phyloP scores from a whole-genome alignment of 1,140 invertebrate species.

The Papilio glaucus region DNA sequence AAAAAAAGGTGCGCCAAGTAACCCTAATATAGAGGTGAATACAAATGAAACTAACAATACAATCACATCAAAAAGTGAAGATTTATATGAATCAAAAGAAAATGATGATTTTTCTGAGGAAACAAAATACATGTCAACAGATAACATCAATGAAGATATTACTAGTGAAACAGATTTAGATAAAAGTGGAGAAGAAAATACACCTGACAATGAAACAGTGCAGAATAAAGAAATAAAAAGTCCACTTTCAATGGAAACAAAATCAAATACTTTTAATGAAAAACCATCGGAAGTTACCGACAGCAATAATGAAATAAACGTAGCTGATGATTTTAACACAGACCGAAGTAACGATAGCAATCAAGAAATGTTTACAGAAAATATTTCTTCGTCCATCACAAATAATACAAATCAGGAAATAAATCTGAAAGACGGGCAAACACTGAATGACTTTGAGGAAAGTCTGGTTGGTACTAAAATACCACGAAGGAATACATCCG shows the following conservation, averaged over 20 bases:
- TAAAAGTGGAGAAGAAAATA: conserved; percentile 17
- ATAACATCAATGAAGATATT: not conserved
- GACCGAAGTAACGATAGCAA: conserved; percentile 33
- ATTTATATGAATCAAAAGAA: not conserved
- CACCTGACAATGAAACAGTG: conserved; percentile 12
- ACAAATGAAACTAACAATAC: conserved; percentile 33
- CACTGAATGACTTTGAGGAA: conserved; percentile 31
- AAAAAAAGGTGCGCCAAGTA: conserved; percentile 53
- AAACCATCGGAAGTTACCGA: not conserved
- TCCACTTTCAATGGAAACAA: not conserved
- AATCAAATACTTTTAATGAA: not conserved
- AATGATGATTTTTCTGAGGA: not conserved
- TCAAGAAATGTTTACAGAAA: conserved; percentile 21
- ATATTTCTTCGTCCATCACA: not conserved
- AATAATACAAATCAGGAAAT: conserved; percentile 33
- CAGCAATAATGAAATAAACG: conserved; percentile 2
- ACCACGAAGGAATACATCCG: not conserved
- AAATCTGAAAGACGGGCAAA: conserved; percentile 17
- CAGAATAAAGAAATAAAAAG: not conserved
- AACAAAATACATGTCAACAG: not conserved
- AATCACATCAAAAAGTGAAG: conserved; percentile 37
- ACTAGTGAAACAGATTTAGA: not conserved
- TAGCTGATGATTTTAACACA: conserved; percentile 34
- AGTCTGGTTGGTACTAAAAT: conserved; percentile 12
- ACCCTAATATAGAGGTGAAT: conserved; percentile 23